These are phyloP conservation scores for Seira ritae DNA, from an alignment of 2,888 invertebrate genomes.

Conservation along the genomic window DNA sequence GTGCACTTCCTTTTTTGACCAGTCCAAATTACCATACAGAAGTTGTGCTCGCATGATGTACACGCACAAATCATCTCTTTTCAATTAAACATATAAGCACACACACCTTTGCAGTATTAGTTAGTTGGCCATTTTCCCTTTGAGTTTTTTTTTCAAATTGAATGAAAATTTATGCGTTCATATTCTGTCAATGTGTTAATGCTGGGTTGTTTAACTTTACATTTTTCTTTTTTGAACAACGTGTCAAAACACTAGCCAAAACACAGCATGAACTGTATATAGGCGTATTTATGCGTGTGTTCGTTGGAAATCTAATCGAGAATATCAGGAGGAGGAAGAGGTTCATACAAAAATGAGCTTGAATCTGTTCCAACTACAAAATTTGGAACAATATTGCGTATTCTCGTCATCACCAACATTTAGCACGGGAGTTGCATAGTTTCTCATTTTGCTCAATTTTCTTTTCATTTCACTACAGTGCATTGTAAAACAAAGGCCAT, in stretches of 20 bases:
- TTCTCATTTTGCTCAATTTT: too few relatives aligned
- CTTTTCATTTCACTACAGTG: too few relatives aligned
- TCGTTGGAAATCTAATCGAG: conserved; percentile 20
- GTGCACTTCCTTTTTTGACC: background rate
- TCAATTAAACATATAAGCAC: background rate
- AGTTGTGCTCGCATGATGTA: background rate
- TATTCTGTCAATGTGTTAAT: background rate
- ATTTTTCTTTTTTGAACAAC: conserved; percentile 12
- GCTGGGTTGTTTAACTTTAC: background rate
- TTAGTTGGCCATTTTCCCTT: background rate
- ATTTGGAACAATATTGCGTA: conserved; percentile 8
- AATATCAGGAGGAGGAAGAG: conserved; percentile 11
- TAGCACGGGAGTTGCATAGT: too few relatives aligned
- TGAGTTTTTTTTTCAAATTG: background rate
- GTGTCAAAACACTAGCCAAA: conserved; percentile 46
- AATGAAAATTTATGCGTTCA: conserved; percentile 16
- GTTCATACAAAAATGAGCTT: conserved; percentile 36
- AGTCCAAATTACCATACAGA: conserved; percentile 9
- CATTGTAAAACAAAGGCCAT: too few relatives aligned
- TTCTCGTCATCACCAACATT: background rate
- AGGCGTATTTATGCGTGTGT: conserved; percentile 24
- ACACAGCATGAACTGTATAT: background rate
- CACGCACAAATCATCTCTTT: conserved; percentile 13
- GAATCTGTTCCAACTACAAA: conserved; percentile 53
- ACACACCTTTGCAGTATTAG: background rate